phyloP scores from a whole-genome alignment of 2,888 invertebrate species.

The Phania funesta region DNA sequence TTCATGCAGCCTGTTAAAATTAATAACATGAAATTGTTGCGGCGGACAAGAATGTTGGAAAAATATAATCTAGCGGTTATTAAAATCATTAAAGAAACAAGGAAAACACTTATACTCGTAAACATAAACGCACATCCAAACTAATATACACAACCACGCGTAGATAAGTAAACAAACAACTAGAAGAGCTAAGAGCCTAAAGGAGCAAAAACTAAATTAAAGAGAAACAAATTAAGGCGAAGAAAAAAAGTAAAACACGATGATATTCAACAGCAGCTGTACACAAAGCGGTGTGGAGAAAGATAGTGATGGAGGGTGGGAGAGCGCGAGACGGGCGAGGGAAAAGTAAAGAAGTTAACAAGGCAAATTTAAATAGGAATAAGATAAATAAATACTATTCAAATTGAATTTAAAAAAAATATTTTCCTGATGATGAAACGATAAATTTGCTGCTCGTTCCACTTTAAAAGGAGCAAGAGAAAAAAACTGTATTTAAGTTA shows the following conservation, averaged over 20 bases:
- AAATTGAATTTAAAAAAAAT: no score
- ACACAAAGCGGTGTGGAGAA: no score
- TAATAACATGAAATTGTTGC: not conserved
- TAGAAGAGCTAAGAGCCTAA: not conserved
- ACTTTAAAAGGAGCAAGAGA: no score
- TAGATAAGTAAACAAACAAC: not conserved
- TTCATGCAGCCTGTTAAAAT: not conserved
- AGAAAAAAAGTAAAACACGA: constrained; percentile 11
- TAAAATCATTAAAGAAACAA: constrained; percentile 2
- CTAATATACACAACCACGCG: not conserved
- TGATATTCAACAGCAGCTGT: not conserved
- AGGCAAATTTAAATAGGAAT: no score
- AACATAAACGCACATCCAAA: not conserved
- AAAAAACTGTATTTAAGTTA: no score
- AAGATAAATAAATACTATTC: no score
- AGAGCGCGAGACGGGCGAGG: no score
- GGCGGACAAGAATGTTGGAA: not conserved
- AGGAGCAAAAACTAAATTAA: constrained; percentile 3
- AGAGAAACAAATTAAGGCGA: constrained; percentile 21
- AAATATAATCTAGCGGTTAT: constrained; percentile 16
- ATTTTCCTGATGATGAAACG: no score
- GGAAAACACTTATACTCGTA: not conserved
- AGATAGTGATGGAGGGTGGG: no score
- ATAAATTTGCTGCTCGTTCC: no score
- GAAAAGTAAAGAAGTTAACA: no score